Conservation (phyloP, 1,140 invertebrate species). For the Drosophila takahashii region DNA sequence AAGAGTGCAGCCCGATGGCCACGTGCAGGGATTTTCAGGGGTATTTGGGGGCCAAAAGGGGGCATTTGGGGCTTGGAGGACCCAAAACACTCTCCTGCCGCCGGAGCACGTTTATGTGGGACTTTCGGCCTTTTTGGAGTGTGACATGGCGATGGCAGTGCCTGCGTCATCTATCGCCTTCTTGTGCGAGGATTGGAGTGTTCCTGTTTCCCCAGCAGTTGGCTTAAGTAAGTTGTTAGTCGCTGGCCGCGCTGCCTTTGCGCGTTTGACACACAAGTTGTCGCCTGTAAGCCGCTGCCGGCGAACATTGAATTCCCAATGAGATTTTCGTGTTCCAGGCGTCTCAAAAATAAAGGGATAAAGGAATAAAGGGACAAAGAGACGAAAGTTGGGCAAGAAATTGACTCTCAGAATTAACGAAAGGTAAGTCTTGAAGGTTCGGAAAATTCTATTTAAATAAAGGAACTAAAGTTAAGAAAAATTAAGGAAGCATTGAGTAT, state of each 20-base stretch:
- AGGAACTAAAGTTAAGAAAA: no score
- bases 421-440: background rate
- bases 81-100: slow-evolving; percentile 21
- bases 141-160: slow-evolving; percentile 60
- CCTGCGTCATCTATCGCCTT: slow-evolving; percentile 42
- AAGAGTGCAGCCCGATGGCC: slow-evolving; percentile 68
- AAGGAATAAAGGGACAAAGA: background rate
- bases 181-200: slow-evolving; percentile 7
- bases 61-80: background rate
- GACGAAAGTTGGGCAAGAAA: background rate
- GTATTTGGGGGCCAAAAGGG: background rate
- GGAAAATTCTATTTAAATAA: background rate
- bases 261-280: slow-evolving; percentile 72
- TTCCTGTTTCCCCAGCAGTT: slow-evolving; percentile 30
- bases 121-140: slow-evolving; percentile 70
- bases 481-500: no score
- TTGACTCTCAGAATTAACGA: background rate
- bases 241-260: slow-evolving; percentile 37
- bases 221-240: slow-evolving; percentile 77
- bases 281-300: slow-evolving; percentile 63
- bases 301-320: slow-evolving; percentile 21
- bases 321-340: background rate
- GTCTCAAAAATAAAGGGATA: background rate
- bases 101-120: slow-evolving; percentile 58
- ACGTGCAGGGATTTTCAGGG: slow-evolving; percentile 54